Base-by-base conservation (phyloP, 30 jellyfish, hydroid and myxozoan species). In the Sanderia malayensis region DNA sequence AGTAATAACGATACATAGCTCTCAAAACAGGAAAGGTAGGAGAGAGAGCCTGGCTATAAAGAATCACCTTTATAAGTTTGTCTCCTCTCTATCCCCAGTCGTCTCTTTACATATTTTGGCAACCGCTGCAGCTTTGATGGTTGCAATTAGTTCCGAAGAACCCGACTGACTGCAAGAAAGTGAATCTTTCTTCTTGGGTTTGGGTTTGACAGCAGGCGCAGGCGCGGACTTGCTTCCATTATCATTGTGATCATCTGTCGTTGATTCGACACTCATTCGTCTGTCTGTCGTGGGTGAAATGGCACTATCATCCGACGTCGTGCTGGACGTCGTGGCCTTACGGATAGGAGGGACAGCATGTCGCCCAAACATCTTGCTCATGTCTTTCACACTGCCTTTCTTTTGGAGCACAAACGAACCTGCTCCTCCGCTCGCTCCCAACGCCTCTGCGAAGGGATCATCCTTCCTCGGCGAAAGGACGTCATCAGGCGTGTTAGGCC, bases 81-180 rank as follows among this genome's bases (percentile, higher is more conserved):
- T 76, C 67, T 67, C 84, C 81, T 74, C 95, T 30, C 55, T 72
- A 4, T 28, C 71, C n/a, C n/a, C n/a, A 25, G 73, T 21, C 9
- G 69, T 26, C 7, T 67, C 77, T 31, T 79, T 79, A 70, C 57
- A 82, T 17, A 60, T 84, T 61, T 83, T 84, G 26, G 94, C 94
- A 1, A 80, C 96, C 0, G 98, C 98, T 20, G 98, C 98, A 7
- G 96, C 96, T 29, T 61, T 90, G 59, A 90, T 71, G 22, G 92
- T 77, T 0, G 96, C 96, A 6, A 87, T 86, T 25, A 90, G 96
- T 58, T 83, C 96, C 19, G 94, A 62, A n/a, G 81, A 84, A 6
- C 82, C 90, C 44, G 83, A 32, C 27, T 28, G 33, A 9, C 69
- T 55, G 4, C 58, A 59, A 19, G 59, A 4, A 19, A 58, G 49